phyloP scores from a whole-genome alignment of 2,797 vertebrate genomes.

The Danio kyathit region DNA sequence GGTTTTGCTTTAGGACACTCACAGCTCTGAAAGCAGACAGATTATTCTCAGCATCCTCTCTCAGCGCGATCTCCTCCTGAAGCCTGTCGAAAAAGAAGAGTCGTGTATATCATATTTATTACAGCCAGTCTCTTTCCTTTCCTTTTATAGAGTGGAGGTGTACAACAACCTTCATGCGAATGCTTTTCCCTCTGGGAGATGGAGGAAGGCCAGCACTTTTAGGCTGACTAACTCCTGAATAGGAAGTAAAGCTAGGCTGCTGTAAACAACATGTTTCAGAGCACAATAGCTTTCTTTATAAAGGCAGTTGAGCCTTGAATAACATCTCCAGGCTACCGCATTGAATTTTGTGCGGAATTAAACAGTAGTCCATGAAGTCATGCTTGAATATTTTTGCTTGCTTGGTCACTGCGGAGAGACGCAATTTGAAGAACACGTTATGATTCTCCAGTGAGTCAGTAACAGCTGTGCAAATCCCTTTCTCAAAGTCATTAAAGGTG shows the following conservation, averaged over 20 bases:
- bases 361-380: neutral
- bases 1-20: slow-evolving; percentile 63
- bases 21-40: slow-evolving; percentile 92
- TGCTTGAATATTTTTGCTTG: neutral
- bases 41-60: slow-evolving; percentile 93
- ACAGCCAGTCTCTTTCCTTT: slow-evolving; percentile 64
- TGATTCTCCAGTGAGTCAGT: neutral
- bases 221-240: slow-evolving; percentile 44
- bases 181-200: neutral
- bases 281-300: slow-evolving; percentile 7
- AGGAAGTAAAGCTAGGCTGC: slow-evolving; percentile 26
- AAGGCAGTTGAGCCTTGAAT: slow-evolving; percentile 11
- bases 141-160: slow-evolving; percentile 71
- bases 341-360: neutral
- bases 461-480: neutral
- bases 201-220: slow-evolving; percentile 23
- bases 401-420: neutral
- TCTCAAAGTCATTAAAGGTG: neutral
- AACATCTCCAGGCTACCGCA: neutral
- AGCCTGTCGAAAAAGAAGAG: slow-evolving; percentile 75
- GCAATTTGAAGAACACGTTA: neutral
- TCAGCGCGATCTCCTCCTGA: slow-evolving; percentile 92
- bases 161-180: slow-evolving; percentile 12
- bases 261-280: slow-evolving; percentile 46
- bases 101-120: slow-evolving; percentile 27